These are phyloP conservation scores for Antedon mediterranea DNA, from an alignment of 53 echinoderm and acorn worm species.

Conservation along the genomic window DNA sequence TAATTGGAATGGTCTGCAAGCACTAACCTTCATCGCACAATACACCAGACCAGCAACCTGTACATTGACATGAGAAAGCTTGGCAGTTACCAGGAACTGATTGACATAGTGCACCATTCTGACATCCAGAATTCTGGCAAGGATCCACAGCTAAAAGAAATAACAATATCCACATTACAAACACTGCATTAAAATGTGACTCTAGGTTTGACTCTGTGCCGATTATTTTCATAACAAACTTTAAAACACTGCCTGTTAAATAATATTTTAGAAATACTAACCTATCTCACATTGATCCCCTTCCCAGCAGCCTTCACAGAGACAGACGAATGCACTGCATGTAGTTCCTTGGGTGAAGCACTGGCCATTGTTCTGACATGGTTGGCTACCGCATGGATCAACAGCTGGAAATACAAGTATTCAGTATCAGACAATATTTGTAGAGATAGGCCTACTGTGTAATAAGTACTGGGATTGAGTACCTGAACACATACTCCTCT, in stretches of 20 bases:
- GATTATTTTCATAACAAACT: no score
- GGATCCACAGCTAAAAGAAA: constrained; percentile 41
- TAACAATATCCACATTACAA: no score
- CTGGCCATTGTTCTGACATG: constrained; percentile 50
- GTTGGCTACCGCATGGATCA: constrained; percentile 40
- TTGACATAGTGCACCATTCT: constrained; percentile 44
- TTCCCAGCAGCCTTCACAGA: constrained; percentile 44
- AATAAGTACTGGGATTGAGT: no score
- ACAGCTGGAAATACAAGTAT: constrained; percentile 13
- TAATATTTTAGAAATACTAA: constrained; percentile 20
- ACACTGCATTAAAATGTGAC: no score
- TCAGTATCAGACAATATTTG: no score
- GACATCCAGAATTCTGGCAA: constrained; percentile 51
- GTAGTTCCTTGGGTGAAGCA: constrained; percentile 36
- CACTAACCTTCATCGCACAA: constrained; percentile 25
- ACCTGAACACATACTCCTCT: no score
- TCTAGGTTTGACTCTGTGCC: no score
- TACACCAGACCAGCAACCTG: constrained; percentile 26
- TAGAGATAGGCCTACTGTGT: no score
- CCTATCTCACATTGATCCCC: constrained; percentile 37
- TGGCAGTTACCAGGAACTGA: constrained; percentile 21
- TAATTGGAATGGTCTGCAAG: no score
- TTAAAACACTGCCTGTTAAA: no score
- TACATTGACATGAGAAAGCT: constrained; percentile 24
- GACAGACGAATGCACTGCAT: constrained; percentile 42